Evolutionary conservation across 2,888 invertebrate species (phyloP), one percentile per base, ranked within the genome.

Genomic region (Silvanus unidentatus): DNA sequence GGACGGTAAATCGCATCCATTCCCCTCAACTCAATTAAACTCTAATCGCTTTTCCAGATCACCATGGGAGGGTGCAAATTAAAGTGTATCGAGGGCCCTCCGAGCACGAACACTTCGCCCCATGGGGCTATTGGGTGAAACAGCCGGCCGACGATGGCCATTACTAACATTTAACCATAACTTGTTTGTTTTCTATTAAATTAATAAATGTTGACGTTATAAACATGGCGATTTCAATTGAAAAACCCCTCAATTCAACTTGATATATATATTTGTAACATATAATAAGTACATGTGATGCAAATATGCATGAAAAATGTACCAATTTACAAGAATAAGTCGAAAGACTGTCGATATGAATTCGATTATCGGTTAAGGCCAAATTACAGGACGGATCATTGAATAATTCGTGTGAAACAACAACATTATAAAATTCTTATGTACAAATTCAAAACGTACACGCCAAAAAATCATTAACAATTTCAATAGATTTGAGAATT

Each of bases 41-140:
- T 14, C 11, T 2, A 34, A n/a, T n/a, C n/a, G n/a, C n/a, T n/a
- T n/a, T n/a, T 43, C 6, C 9, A 78, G 79, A 76, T 57, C 78
- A 77, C 56, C 78, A 80, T 10, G 79, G 77, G 2, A 69, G 84
- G 41, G 84, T 86, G 1, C 84, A 84, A 71, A 84, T 86, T 51
- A 86, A 85, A 68, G 84, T 85, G 32, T 86, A 84, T 69, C 70
- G 86, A 50, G 85, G 85, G 0, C 84, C 85, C 0, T 78, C 81
- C 1, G 79, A 80, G 55, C 71, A 73, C 46, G 68, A 75, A 28
- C 75, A 78, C 15, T 81, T 79, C 58, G 84, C 84, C 1, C 82
- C 84, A 0, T 83, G 84, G 79, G 84, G 84, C 2, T 84, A 79
- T 65, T 84, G 83, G 84, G 80, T 82, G 27, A 83, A 82, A 53